A percentile compares a stretch with the other conserved stretches of the same genome.
Conservation (phyloP, 2,113 vertebrate genomes). For the Callospermophilus lateralis region DNA sequence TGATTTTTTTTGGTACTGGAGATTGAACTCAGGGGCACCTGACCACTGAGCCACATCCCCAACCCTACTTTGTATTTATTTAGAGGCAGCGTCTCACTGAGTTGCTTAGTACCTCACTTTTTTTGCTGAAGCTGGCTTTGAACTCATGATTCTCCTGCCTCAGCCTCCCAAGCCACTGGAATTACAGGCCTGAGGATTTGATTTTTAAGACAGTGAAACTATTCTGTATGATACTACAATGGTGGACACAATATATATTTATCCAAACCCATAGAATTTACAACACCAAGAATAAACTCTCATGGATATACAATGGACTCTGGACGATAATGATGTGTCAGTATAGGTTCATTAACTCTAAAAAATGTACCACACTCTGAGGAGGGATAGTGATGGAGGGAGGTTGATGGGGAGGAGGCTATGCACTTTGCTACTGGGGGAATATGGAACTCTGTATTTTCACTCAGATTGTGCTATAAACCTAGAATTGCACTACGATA, state of each 20-base stretch:
- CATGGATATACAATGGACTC: not conserved
- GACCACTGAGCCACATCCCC: too few relatives aligned
- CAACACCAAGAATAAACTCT: not conserved
- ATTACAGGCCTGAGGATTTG: not conserved
- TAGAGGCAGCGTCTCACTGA: too few relatives aligned
- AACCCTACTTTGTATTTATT: too few relatives aligned
- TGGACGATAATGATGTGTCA: not conserved
- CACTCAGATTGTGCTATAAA: constrained; percentile 12
- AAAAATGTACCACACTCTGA: not conserved
- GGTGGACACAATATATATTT: not conserved
- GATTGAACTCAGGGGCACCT: too few relatives aligned
- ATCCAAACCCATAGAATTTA: not conserved
- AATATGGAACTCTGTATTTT: not conserved
- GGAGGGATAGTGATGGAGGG: too few relatives aligned
- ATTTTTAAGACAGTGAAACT: not conserved
- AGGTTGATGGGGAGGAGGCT: not conserved
- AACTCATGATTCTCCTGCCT: too few relatives aligned
- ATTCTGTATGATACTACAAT: not conserved
- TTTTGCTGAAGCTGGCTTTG: too few relatives aligned
- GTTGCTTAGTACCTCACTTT: too few relatives aligned
- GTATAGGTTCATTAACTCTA: not conserved
- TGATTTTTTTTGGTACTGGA: not conserved
- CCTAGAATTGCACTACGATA: not conserved
- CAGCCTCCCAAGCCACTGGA: too few relatives aligned
- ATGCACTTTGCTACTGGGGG: not conserved